Evolutionary conservation across 1,140 invertebrate genomes (phyloP).

Genomic region (Psilanteris sp.): DNA sequence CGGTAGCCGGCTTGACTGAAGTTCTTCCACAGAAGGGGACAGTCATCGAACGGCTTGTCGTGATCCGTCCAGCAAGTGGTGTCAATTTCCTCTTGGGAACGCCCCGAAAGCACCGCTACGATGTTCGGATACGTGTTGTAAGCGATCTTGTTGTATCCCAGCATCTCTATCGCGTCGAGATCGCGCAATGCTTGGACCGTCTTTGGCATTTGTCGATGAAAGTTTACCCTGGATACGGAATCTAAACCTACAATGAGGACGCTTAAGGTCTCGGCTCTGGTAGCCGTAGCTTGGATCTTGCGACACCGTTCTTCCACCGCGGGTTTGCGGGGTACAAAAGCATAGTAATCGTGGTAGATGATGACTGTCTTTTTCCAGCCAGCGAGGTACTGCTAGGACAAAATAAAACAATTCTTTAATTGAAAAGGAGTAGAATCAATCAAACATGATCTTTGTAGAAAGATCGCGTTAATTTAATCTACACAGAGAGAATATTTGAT

Average conservation of each 20-base stretch:
- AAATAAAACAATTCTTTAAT: too few relatives aligned
- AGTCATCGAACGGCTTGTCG: slow-evolving; percentile 81
- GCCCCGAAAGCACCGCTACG: slow-evolving; percentile 85
- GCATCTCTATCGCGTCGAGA: slow-evolving; percentile 84
- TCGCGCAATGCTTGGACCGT: slow-evolving; percentile 83
- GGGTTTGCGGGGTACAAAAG: slow-evolving; percentile 82
- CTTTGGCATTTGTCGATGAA: slow-evolving; percentile 89
- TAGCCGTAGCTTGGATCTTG: slow-evolving; percentile 10
- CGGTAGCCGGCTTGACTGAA: slow-evolving; percentile 79
- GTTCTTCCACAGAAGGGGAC: slow-evolving; percentile 82
- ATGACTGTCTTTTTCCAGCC: slow-evolving; percentile 77
- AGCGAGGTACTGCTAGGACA: slow-evolving; percentile 82
- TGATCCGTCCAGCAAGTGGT: slow-evolving; percentile 81
- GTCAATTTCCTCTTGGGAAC: slow-evolving; percentile 82
- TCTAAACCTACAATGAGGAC: slow-evolving; percentile 92
- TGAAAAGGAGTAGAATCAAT: too few relatives aligned
- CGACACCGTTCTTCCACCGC: slow-evolving; percentile 66
- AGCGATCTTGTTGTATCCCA: slow-evolving; percentile 90
- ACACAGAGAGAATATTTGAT: too few relatives aligned
- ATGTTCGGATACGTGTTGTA: slow-evolving; percentile 93
- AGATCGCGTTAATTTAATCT: too few relatives aligned
- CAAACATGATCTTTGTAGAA: too few relatives aligned
- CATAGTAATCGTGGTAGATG: slow-evolving; percentile 85
- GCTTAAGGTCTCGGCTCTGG: slow-evolving; percentile 75
- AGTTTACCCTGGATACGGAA: slow-evolving; percentile 91